Evolutionary conservation across 2,113 vertebrate species (phyloP).

Genomic region (Oncorhynchus keta): DNA sequence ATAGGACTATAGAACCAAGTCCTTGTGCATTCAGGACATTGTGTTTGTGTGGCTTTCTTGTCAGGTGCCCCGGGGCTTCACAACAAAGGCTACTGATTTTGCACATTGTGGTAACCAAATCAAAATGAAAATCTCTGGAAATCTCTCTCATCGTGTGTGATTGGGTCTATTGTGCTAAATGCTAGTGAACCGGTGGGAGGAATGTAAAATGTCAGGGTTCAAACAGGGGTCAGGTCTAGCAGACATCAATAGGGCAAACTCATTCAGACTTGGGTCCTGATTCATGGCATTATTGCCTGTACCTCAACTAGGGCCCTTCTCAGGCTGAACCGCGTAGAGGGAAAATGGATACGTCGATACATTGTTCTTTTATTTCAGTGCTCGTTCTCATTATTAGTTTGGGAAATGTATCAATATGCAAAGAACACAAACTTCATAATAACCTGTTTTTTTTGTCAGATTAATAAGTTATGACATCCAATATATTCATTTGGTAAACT

Average conservation of each 20-base stretch:
- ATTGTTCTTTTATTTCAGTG: no score
- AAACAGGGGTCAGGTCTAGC: conserved; percentile 18
- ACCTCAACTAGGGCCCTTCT: no score
- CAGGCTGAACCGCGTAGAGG: no score
- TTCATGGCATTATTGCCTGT: not conserved
- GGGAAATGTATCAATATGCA: not conserved
- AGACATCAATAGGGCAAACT: not conserved
- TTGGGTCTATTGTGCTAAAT: conserved; percentile 58
- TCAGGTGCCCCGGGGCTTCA: conserved; percentile 4
- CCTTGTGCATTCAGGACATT: conserved; percentile 31
- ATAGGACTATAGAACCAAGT: conserved; percentile 7
- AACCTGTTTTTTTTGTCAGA: conserved; percentile 5
- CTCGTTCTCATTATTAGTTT: not conserved
- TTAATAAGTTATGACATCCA: conserved; percentile 25
- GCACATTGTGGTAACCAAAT: conserved; percentile 28
- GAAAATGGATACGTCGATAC: no score
- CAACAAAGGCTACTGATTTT: conserved; percentile 71
- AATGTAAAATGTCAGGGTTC: conserved; percentile 38
- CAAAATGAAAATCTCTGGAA: conserved; percentile 50
- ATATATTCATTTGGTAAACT: conserved; percentile 19
- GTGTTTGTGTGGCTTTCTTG: conserved; percentile 24
- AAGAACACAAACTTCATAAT: not conserved
- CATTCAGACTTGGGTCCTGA: conserved; percentile 3
- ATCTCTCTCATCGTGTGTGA: no score
- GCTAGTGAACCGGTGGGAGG: conserved; percentile 28